Percentiles rank a stretch among this genome's conserved stretches.
phyloP scores from a whole-genome alignment of 2,888 invertebrate genomes.

The Capitulum mitella region DNA sequence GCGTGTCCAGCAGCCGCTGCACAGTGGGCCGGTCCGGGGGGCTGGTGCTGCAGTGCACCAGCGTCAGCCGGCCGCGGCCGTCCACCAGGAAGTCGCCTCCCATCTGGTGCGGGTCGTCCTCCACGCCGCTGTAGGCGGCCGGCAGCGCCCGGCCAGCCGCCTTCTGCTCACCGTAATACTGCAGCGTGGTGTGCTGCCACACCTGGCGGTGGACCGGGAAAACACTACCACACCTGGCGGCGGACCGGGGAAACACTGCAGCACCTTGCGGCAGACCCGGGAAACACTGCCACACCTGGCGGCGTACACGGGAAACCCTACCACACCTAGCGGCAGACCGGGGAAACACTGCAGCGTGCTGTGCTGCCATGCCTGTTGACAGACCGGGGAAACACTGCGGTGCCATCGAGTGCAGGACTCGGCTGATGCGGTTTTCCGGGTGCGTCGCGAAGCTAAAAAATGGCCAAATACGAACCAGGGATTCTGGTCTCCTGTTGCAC shows the following conservation, averaged over 20 bases:
- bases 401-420: no score
- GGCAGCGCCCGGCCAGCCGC: slow-evolving; percentile 32
- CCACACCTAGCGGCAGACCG: no score
- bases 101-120: slow-evolving; percentile 39
- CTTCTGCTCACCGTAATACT: slow-evolving; percentile 35
- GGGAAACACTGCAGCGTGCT: no score
- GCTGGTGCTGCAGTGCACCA: slow-evolving; percentile 34
- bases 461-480: no score
- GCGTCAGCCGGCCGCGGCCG: slow-evolving; percentile 30
- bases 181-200: slow-evolving; percentile 34
- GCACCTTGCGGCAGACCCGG: no score
- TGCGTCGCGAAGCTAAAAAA: no score
- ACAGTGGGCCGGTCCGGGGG: slow-evolving; percentile 37
- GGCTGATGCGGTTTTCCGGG: no score
- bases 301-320: background rate
- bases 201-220: slow-evolving; percentile 29
- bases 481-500: no score
- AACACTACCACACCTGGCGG: no score
- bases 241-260: no score
- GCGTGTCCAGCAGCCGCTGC: background rate
- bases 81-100: slow-evolving; percentile 38
- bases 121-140: slow-evolving; percentile 33
- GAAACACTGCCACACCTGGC: slow-evolving; percentile 37
- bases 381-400: no score
- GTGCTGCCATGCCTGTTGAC: no score